Base-by-base conservation (phyloP, 2,888 invertebrate species). In the Falcaria lacertinaria region DNA sequence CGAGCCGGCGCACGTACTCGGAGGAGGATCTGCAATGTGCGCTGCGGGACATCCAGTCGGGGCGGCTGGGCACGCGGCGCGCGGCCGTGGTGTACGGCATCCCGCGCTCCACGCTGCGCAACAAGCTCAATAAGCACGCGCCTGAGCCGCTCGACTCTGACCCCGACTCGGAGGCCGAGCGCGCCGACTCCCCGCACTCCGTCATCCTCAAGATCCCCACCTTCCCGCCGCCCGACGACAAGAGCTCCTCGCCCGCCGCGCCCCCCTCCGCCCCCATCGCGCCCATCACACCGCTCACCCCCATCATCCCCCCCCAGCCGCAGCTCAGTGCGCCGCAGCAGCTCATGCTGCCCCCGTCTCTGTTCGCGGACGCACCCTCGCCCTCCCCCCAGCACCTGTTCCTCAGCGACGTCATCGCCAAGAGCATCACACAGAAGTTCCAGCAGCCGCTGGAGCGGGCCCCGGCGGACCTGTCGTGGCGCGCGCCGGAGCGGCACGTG, bases 31-130 rank as follows among this genome's bases (percentile, higher is more conserved):
- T 99, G 34, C 95, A 96, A 70, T 94, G 95, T 32, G 98, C 98
- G n/a, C 92, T 99, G 45, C 92, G 95, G 47, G 98, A 98, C 83
- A 97, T 98, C 73, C 95, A 97, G 80, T 95, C 95, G 57, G 98
- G 98, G 14, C 95, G 96, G 70, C 90, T 98, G 60, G 98, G 98
- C 54, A 97, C 98, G 4, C 90, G 98, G 36, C 91, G 98, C 46
- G 98, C 98, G 6, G 96, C 98, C 41, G 96, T 97, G 42, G 94
- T 98, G 64, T 99, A 99, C 85, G 97, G 98, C 64, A 98, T 98
- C 74, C 98, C 98, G 5, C 92, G 98, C 54, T 98, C 98, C 55
- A 98, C 98, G 17, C 92, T 99, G 40, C 93, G 98, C 51, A 99
- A 98, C 90, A 99, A 99, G 89, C 97, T 96, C 74, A 95, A 95